A percentile compares a stretch with the other conserved stretches of the same genome.
phyloP scores from a whole-genome alignment of 1,140 invertebrate species.

The Hestina assimilis region DNA sequence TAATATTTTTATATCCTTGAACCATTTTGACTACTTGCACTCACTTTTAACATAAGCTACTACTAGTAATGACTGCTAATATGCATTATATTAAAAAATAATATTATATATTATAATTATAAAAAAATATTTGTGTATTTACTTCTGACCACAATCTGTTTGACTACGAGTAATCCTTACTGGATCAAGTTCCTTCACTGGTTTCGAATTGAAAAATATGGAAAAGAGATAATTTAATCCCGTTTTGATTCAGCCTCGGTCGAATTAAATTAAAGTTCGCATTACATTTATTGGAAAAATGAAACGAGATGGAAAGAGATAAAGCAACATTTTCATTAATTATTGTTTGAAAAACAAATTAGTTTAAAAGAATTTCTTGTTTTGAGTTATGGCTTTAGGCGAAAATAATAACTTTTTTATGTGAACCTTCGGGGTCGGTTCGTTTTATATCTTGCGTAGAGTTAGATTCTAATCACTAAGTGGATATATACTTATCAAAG shows the following conservation, averaged over 20 bases:
- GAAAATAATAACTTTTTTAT: slow-evolving; percentile 55
- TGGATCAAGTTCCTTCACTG: no score
- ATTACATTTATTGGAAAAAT: slow-evolving; percentile 5
- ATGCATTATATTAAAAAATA: no score
- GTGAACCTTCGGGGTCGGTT: slow-evolving; percentile 22
- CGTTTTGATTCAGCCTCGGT: neutral
- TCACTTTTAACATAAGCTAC: no score
- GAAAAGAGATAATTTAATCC: no score
- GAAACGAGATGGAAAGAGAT: slow-evolving; percentile 11
- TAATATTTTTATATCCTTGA: no score
- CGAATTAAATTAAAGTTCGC: slow-evolving; percentile 7
- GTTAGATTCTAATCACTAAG: slow-evolving; percentile 10
- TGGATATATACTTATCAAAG: slow-evolving; percentile 3
- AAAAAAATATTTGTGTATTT: no score
- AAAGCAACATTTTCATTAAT: slow-evolving; percentile 32
- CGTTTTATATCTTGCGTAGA: slow-evolving; percentile 30
- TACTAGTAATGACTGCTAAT: no score
- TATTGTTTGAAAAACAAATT: no score
- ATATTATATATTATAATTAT: no score
- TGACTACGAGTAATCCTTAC: no score
- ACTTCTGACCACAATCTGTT: neutral
- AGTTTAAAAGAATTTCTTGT: slow-evolving; percentile 46
- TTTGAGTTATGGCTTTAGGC: slow-evolving; percentile 51
- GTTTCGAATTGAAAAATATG: no score
- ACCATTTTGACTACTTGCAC: no score